A percentile compares a stretch with the other conserved stretches of the same genome.
phyloP scores from a whole-genome alignment of 2,113 vertebrate genomes.

The Tragelaphus imberbis region DNA sequence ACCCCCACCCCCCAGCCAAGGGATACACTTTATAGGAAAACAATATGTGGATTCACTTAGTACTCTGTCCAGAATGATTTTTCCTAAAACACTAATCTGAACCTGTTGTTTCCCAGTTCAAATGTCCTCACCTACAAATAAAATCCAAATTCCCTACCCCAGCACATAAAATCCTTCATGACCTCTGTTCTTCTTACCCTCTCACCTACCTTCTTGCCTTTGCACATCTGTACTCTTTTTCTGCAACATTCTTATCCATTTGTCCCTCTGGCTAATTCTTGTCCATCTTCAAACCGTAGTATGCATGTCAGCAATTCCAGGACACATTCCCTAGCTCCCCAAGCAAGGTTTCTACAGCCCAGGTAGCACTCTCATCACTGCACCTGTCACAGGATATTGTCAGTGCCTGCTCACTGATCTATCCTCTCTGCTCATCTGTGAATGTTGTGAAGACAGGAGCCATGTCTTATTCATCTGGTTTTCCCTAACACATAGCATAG shows the following conservation, averaged over 20 bases:
- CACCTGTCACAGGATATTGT: not conserved
- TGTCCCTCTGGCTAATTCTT: not conserved
- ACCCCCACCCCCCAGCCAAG: not conserved
- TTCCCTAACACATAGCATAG: not conserved
- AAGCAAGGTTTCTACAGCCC: not conserved
- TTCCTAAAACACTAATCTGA: slow-evolving; percentile 12
- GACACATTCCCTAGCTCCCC: not conserved
- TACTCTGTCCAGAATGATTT: not conserved
- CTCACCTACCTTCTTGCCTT: not conserved
- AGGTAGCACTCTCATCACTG: not conserved
- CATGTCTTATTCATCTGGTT: not conserved
- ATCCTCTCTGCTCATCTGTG: not conserved
- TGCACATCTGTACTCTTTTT: not conserved
- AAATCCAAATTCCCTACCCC: not conserved
- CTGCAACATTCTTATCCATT: not conserved
- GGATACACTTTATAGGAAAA: not conserved
- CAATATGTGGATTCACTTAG: not conserved
- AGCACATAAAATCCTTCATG: not conserved
- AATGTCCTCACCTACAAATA: not conserved
- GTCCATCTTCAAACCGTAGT: not conserved
- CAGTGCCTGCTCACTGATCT: not conserved
- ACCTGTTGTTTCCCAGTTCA: not conserved
- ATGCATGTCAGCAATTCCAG: not conserved
- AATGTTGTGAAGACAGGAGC: not conserved
- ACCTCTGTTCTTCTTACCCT: not conserved